phyloP scores from a whole-genome alignment of 2,113 vertebrate species.

The Nesospiza acunhae region DNA sequence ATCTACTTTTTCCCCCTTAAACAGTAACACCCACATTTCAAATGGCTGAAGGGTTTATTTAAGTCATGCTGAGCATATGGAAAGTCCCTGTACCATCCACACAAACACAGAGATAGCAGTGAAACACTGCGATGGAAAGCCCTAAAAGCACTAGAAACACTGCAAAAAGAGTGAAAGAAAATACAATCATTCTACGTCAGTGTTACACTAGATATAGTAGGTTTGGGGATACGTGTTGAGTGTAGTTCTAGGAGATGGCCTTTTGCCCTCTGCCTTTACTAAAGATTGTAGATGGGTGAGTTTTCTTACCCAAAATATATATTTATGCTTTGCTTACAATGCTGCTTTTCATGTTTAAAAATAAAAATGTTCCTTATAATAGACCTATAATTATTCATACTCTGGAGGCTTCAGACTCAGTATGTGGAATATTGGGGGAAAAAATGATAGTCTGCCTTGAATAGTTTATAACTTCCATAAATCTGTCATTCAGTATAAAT shows the following conservation, averaged over 20 bases:
- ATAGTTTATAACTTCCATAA: conserved; percentile 7
- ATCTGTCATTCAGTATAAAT: conserved; percentile 15
- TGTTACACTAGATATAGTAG: not conserved
- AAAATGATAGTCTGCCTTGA: not conserved
- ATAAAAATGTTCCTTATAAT: conserved; percentile 16
- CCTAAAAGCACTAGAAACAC: not conserved
- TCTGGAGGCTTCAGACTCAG: not conserved
- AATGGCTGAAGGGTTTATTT: conserved; percentile 58
- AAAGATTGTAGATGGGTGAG: not conserved
- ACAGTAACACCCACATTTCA: conserved; percentile 59
- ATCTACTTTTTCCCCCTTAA: conserved; percentile 12
- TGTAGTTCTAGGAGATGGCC: not conserved
- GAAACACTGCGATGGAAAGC: conserved; percentile 10
- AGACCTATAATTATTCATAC: conserved; percentile 27
- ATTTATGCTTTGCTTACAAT: conserved; percentile 14
- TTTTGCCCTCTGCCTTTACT: not conserved
- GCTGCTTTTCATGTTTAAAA: conserved; percentile 15
- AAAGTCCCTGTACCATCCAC: conserved; percentile 31
- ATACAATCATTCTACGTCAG: not conserved
- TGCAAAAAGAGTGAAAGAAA: not conserved
- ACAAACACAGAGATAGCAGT: not conserved
- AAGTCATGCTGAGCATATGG: conserved; percentile 61
- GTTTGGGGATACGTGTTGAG: not conserved
- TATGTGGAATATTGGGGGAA: not conserved
- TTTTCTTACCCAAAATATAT: not conserved